phyloP scores from a whole-genome alignment of 2,888 invertebrate species.

The Drosophila phalerata region DNA sequence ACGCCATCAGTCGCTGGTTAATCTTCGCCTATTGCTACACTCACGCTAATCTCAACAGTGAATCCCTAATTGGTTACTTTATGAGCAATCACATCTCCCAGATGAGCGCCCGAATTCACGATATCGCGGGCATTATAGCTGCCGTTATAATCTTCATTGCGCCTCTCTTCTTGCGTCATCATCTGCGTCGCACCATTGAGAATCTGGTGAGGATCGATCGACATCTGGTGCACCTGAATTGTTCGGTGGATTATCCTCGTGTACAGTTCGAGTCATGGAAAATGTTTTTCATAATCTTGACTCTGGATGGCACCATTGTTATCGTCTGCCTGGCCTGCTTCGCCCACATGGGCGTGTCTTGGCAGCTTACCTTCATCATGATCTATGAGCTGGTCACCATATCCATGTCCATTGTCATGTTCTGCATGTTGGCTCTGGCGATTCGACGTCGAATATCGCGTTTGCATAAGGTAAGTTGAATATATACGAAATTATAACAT shows the following conservation, averaged over 20 bases:
- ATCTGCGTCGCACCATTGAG: constrained; percentile 38
- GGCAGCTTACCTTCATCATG: constrained; percentile 56
- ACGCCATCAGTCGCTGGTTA: constrained; percentile 68
- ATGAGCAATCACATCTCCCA: constrained; percentile 59
- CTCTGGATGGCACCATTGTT: constrained; percentile 38
- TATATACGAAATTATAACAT: neutral
- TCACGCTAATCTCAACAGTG: constrained; percentile 27
- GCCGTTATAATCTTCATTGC: constrained; percentile 59
- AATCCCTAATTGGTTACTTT: constrained; percentile 68
- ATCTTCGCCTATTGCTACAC: constrained; percentile 63
- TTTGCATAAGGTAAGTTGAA: constrained; percentile 35
- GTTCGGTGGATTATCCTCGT: neutral
- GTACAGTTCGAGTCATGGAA: constrained; percentile 3
- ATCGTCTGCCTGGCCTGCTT: constrained; percentile 49
- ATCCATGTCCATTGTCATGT: constrained; percentile 59
- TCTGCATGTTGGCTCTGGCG: constrained; percentile 50
- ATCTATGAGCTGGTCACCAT: constrained; percentile 49
- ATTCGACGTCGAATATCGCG: constrained; percentile 37
- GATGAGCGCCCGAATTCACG: constrained; percentile 48
- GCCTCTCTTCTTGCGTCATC: constrained; percentile 53
- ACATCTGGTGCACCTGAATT: constrained; percentile 7
- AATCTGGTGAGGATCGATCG: constrained; percentile 41
- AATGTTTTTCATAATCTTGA: neutral
- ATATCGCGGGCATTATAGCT: constrained; percentile 46
- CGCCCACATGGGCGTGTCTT: constrained; percentile 51